Evolutionary conservation across 2,797 vertebrate species (phyloP).

Genomic region (Gallinago nigripennis): DNA sequence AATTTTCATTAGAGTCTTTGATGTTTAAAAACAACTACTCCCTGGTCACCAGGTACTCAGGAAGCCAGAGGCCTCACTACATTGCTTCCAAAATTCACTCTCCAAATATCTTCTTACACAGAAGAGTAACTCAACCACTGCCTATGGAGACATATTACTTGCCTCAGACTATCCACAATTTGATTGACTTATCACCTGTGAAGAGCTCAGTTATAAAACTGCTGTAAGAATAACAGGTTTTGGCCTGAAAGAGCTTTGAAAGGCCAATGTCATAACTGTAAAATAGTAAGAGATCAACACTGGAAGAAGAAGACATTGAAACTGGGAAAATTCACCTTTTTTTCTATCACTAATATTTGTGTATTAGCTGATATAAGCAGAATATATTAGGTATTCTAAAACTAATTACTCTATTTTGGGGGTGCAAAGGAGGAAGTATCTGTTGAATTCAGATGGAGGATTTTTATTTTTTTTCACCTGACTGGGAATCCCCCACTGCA

Average conservation of each 20-base stretch:
- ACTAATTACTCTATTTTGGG: neutral
- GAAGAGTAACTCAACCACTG: neutral
- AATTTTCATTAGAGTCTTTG: neutral
- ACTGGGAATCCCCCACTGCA: neutral
- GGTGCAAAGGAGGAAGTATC: neutral
- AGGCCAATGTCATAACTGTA: neutral
- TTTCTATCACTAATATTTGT: neutral
- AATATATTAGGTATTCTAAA: neutral
- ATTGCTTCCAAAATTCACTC: neutral
- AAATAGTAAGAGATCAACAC: neutral
- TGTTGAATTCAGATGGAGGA: neutral
- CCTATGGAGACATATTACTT: neutral
- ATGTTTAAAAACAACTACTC: neutral
- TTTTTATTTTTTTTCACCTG: neutral
- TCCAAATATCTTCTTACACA: neutral
- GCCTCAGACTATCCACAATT: neutral
- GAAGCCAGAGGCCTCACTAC: neutral
- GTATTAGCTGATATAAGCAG: neutral
- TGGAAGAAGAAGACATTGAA: neutral
- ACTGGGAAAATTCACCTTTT: neutral
- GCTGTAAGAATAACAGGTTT: neutral
- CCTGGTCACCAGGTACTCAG: neutral
- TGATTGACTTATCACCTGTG: neutral
- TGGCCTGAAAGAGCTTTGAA: neutral
- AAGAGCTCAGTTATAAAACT: neutral